Evolutionary conservation across 2,797 vertebrate species (phyloP), one percentile per base, ranked within the genome.

Genomic region (Lateolabrax maculatus): DNA sequence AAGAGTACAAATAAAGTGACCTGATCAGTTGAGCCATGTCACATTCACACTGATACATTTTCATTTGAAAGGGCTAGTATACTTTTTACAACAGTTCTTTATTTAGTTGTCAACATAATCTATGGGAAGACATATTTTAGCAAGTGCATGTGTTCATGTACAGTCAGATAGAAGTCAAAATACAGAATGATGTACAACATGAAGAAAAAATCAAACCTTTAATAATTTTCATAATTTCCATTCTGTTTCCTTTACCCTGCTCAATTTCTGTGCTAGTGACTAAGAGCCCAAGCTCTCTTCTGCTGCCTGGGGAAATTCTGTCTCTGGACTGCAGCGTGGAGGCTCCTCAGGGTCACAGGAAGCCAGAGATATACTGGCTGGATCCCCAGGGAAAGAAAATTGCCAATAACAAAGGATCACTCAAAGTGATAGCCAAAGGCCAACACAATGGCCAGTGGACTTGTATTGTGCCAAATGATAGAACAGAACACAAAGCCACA

Each of bases 391-490:
- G 11, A 46, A 0, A 1, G 2, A 43, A 0, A 46, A 1, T 2
- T 1, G 0, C 0, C 0, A 0, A 0, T 1, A 2, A 1, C 9
- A 0, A 1, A 9, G 1, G 0, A 0, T 0, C 0, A 5, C 0
- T 65, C 46, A 0, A 0, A 0, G 3, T 51, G 6, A 0, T 0
- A 1, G 85, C 37, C 19, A 44, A 23, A 6, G 16, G 0, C 5
- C 25, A 51, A 37, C 16, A 91, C 63, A 43, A 25, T 3, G 95
- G 95, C 23, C 0, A 1, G 2, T 95, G 95, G 95, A 77, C 51
- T 6, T 95, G 94, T 76, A 58, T 87, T 19, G 63, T 93, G 8
- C 2, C 1, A 0, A 8, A 37, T 5, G 0, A 16, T 0, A 0
- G 0, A 0, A 46, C n/a, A 12, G 0, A 52, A 49, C 5, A 18